These are phyloP conservation scores for Hystrix brachyura DNA, from an alignment of 2,113 vertebrate genomes.

Conservation along the genomic window DNA sequence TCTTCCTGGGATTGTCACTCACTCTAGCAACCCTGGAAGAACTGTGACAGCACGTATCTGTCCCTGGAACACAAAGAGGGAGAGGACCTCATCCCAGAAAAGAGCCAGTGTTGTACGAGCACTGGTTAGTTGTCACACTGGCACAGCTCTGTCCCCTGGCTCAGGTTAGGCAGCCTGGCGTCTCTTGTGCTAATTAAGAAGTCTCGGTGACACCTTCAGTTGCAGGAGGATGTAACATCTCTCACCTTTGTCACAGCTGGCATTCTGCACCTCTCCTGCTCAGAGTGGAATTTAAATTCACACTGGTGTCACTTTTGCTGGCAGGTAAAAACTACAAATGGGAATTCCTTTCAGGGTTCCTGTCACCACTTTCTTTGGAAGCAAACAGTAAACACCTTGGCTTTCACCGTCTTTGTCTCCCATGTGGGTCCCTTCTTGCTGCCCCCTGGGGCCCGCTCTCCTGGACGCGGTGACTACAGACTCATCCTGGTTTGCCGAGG, in stretches of 20 bases:
- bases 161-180: background rate
- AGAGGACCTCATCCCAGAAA: background rate
- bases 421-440: background rate
- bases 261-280: background rate
- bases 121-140: accelerated
- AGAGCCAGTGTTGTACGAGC: accelerated
- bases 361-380: background rate
- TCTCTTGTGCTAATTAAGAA: background rate
- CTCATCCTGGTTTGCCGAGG: background rate
- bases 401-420: background rate
- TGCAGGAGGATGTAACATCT: background rate
- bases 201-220: background rate
- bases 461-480: background rate
- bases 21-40: background rate
- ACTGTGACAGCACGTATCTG: background rate
- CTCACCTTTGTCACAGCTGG: background rate
- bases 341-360: background rate
- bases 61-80: background rate
- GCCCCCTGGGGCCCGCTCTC: background rate
- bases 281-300: background rate
- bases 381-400: background rate
- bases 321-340: background rate
- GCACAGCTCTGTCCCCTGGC: background rate
- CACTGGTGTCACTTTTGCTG: background rate
- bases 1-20: too few relatives aligned